Base-by-base conservation (phyloP, 1,140 invertebrate genomes). In the Ceratosolen solmsi region DNA sequence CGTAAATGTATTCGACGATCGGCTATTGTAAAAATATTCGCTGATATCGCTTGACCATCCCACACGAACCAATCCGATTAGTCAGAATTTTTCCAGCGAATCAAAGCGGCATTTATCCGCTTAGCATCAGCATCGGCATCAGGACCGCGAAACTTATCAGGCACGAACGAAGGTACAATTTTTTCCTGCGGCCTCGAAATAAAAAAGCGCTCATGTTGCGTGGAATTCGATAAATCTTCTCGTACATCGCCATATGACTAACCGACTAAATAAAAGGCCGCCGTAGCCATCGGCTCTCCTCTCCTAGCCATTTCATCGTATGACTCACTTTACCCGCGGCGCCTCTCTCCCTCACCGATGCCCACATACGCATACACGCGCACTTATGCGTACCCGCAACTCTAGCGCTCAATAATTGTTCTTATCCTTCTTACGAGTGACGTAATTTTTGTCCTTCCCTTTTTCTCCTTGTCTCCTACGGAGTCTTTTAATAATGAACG, bases 181-280 rank as follows among this genome's bases (percentile, higher is more conserved):
- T n/a, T n/a, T 71, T 71, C 38, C 70, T n/a, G 70, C 20, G 41
- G 49, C 70, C 63, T 68, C 33, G 63, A 25, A n/a, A 38, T n/a
- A 38, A 68, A 68, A 68, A 25, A 68, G 33, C 70, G 38, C 51
- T 65, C 36, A 76, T 63, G 11, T 54, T 73, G 68, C 51, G 73
- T 4, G 27, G 70, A 80, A 63, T 80, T 65, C 56, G n/a, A 80
- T 30, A 71, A 73, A 80, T 80, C 27, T 51, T 81, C 83, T 71
- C 78, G 54, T 70, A 72, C 79, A 77, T 63, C 65, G 65, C 60
- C 71, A 65, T 20, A 58, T 74, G 70, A 80, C 70, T 80, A 80
- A 74, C 74, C 56, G 51, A 30, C 30, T 63, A 54, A 46, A 74
- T 74, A 72, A 60, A 41, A 54, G 36, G 36, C n/a, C 49, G 9